Conservation (phyloP, 2,888 invertebrate species). For the Seira musarum region DNA sequence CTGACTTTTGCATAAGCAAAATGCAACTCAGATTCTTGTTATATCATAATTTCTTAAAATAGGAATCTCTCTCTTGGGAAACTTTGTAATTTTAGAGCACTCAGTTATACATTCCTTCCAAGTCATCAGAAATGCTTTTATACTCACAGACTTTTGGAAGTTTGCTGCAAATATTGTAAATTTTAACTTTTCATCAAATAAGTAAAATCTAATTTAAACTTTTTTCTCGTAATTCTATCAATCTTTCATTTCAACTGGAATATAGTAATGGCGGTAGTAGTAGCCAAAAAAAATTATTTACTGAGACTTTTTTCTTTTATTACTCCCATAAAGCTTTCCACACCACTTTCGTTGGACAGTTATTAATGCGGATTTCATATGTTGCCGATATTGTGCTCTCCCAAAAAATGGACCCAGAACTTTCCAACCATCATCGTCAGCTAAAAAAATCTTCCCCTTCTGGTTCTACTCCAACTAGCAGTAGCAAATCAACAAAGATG, state of each 20-base stretch:
- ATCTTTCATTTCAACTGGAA: not conserved
- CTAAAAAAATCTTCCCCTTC: too few relatives aligned
- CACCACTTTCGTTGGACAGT: not conserved
- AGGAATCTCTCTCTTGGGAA: too few relatives aligned
- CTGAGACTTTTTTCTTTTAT: not conserved
- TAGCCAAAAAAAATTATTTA: not conserved
- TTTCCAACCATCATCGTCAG: not conserved
- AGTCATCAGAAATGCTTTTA: too few relatives aligned
- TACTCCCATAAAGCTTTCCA: not conserved
- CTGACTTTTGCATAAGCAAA: too few relatives aligned
- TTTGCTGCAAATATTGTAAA: too few relatives aligned
- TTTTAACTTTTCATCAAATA: too few relatives aligned
- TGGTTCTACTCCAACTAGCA: not conserved
- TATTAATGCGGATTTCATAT: slow-evolving; percentile 6
- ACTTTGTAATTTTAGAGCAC: too few relatives aligned
- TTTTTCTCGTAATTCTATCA: not conserved
- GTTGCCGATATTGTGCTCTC: not conserved
- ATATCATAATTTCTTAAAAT: too few relatives aligned
- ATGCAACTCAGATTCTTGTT: too few relatives aligned
- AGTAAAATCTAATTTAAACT: slow-evolving; percentile 6
- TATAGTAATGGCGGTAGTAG: too few relatives aligned
- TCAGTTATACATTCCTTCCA: too few relatives aligned
- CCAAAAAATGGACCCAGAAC: not conserved
- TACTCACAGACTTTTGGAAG: too few relatives aligned
- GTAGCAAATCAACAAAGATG: not conserved